Evolutionary conservation across 1,140 invertebrate species (phyloP).

Genomic region (Drosophila auraria): DNA sequence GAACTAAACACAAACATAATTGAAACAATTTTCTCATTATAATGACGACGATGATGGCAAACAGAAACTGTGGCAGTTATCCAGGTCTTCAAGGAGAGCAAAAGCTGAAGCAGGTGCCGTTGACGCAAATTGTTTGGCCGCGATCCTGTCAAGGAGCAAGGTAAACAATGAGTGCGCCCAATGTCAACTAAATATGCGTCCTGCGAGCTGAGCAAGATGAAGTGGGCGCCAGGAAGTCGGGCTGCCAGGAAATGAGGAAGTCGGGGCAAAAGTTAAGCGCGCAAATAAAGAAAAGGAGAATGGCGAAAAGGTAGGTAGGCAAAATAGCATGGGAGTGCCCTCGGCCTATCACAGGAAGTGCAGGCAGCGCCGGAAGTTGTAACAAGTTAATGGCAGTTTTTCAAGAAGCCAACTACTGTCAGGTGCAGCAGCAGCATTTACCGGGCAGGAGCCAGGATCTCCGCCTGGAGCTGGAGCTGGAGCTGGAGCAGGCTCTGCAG

Average conservation of each 20-base stretch:
- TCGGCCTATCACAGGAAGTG: conserved; percentile 59
- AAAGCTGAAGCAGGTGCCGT: conserved; percentile 54
- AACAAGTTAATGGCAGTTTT: conserved; percentile 83
- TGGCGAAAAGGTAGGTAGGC: conserved; percentile 30
- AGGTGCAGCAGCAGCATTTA: conserved; percentile 46
- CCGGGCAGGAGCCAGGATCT: conserved; percentile 4
- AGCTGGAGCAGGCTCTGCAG: conserved; percentile 39
- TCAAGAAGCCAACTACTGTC: conserved; percentile 72
- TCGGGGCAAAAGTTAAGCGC: conserved; percentile 68
- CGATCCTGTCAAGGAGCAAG: conserved; percentile 65
- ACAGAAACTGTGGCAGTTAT: conserved; percentile 36
- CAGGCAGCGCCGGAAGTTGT: conserved; percentile 71
- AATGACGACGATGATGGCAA: conserved; percentile 61
- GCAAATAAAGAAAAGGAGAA: conserved; percentile 68
- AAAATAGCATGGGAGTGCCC: background rate
- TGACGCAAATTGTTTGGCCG: conserved; percentile 79
- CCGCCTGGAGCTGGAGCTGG: conserved; percentile 14
- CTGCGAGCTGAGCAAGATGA: conserved; percentile 64
- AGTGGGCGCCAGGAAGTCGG: conserved; percentile 66
- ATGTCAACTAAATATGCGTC: conserved; percentile 79
- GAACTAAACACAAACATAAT: conserved; percentile 84
- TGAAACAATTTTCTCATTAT: conserved; percentile 84
- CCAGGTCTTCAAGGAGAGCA: background rate
- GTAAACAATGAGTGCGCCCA: conserved; percentile 69
- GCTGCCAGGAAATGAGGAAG: conserved; percentile 29